Base-by-base conservation (phyloP, 2,888 invertebrate species). In the Petrophora chlorosata region DNA sequence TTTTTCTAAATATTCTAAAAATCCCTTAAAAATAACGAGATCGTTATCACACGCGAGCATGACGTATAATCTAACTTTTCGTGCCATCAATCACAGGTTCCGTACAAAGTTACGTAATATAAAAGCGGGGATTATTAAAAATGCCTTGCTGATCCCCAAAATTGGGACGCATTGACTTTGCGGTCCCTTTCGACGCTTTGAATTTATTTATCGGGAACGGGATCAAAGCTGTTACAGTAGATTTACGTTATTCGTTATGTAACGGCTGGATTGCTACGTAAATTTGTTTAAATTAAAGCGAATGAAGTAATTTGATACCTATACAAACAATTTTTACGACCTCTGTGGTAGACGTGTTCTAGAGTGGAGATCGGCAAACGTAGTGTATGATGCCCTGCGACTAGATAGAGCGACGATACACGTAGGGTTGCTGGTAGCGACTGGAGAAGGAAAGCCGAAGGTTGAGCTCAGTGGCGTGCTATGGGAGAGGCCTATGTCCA, bases 71-170 rank as follows among this genome's bases (percentile, higher is more conserved):
- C 43, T 55, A 58, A 60, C 58, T 58, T 59, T 57, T 50, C 41
- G 41, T 49, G 42, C 38, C 58, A 62, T 62, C 60, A 58, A 62
- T 62, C 60, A 58, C 51, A 29, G 30, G 49, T 34, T 35, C 16
- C 29, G 32, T 52, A 51, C 39, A 53, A 57, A 57, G 53, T 51
- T 39, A 48, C 53, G 29, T 42, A 48, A 53, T 35, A 47, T 38
- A 51, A 53, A 53, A 43, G 49, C 38, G 49, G 39, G 52, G 56
- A 54, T 57, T 59, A 59, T 57, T 55, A 54, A 50, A 56, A 53
- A 51, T 45, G 43, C 48, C 48, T 48, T 33, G 30, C 46, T 51
- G 55, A 54, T 45, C 56, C 52, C 50, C 19, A 41, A 40, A 57
- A 53, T 48, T 48, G 50, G 50, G 39, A 28, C 33, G 26, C 34